A percentile compares a stretch with the other conserved stretches of the same genome.
Conservation (phyloP, 2,113 vertebrate species). For the Atrichornis clamosus region DNA sequence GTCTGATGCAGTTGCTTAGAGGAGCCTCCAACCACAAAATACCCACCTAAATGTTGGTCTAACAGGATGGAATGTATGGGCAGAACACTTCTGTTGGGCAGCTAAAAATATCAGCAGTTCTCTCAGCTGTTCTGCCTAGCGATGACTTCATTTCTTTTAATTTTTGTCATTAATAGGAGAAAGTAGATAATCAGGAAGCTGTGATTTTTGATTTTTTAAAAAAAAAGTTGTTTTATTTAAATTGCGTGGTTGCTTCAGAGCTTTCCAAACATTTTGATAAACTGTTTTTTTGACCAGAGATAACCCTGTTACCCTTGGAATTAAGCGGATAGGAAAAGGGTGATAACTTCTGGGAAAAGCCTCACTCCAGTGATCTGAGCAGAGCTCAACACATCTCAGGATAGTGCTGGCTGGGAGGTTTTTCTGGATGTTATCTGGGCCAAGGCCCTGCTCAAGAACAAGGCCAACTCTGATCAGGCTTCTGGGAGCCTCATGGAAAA, state of each 20-base stretch:
- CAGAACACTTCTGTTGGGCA: neutral
- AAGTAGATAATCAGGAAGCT: neutral
- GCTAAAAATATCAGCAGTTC: neutral
- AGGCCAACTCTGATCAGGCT: neutral
- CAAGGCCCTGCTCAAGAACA: neutral
- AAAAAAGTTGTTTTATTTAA: neutral
- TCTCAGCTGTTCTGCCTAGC: neutral
- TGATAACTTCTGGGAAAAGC: neutral
- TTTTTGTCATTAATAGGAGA: neutral
- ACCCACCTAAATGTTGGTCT: neutral
- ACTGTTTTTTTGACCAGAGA: neutral
- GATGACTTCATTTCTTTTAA: neutral
- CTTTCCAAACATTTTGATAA: neutral
- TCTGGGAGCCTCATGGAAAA: too few species aligned
- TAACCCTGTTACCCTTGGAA: neutral
- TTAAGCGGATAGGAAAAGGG: neutral
- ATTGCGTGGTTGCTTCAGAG: neutral
- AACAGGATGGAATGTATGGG: neutral
- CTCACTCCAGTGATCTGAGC: neutral
- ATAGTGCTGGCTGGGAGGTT: neutral
- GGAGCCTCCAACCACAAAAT: neutral
- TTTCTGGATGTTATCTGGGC: neutral
- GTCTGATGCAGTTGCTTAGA: neutral
- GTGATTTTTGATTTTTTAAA: neutral
- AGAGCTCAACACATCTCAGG: neutral